Conservation (phyloP, 1,140 invertebrate species). For the Heliconius himera region DNA sequence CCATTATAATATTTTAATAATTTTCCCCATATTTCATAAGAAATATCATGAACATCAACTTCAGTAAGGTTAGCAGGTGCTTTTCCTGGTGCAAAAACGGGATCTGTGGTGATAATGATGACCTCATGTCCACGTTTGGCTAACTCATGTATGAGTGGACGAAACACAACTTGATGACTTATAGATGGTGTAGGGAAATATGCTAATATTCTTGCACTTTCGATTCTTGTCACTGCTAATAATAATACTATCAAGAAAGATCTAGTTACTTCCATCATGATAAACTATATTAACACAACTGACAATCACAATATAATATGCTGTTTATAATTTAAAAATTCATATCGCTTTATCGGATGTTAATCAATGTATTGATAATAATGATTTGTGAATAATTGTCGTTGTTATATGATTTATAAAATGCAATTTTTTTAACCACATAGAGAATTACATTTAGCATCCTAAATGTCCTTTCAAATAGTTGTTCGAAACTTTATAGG, state of each 20-base stretch:
- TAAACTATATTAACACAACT: background rate
- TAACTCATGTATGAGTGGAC: conserved; percentile 52
- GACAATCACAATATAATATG: background rate
- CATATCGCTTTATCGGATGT: background rate
- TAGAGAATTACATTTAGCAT: no score
- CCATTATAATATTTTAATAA: conserved; percentile 25
- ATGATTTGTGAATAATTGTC: background rate
- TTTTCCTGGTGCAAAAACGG: conserved; percentile 34
- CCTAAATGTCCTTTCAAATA: no score
- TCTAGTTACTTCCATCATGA: conserved; percentile 16
- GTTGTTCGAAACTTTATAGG: no score
- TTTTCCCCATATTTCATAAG: conserved; percentile 44
- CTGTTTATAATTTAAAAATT: background rate
- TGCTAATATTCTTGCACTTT: background rate
- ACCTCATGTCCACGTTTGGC: conserved; percentile 74
- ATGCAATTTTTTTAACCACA: no score
- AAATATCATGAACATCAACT: conserved; percentile 51
- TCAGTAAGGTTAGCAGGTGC: conserved; percentile 45
- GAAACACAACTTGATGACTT: conserved; percentile 8
- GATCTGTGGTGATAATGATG: conserved; percentile 56
- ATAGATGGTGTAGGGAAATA: conserved; percentile 71
- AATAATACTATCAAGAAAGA: conserved; percentile 54
- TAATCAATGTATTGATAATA: background rate
- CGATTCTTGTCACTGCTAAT: conserved; percentile 46
- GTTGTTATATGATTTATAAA: background rate